Conservation (phyloP, 2,888 invertebrate species). For the Apotomis capreana region DNA sequence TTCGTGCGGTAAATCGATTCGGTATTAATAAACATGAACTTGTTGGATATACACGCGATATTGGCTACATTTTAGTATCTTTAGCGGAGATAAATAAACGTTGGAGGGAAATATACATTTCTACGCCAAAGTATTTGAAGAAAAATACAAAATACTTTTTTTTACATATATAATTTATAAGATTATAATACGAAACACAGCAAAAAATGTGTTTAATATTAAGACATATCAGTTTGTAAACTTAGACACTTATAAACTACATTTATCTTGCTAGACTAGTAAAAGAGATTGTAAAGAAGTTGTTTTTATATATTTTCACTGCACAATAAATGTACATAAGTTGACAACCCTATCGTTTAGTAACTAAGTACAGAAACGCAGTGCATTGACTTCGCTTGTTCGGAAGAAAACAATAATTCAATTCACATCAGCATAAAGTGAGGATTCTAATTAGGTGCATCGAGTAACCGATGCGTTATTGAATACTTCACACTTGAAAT, state of each 20-base stretch:
- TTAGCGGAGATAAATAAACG: background rate
- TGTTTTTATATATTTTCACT: too few species aligned
- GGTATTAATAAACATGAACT: conserved; percentile 36
- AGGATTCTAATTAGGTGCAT: conserved; percentile 35
- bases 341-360: conserved; percentile 31
- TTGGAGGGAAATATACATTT: background rate
- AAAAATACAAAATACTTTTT: background rate
- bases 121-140: background rate
- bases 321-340: background rate
- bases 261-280: too few species aligned
- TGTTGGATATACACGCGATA: conserved; percentile 29
- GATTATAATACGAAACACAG: background rate
- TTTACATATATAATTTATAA: background rate
- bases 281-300: too few species aligned
- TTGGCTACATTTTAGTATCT: conserved; percentile 16
- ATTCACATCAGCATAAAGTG: conserved; percentile 47
- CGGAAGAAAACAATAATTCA: conserved; percentile 47
- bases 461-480: conserved; percentile 24
- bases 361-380: conserved; percentile 40
- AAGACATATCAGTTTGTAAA: too few species aligned
- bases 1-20: conserved; percentile 25
- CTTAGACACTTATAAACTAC: too few species aligned
- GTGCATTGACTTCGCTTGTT: conserved; percentile 48
- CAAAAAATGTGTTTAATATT: too few species aligned
- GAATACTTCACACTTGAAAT: conserved; percentile 20